Conservation (phyloP, 2,113 vertebrate species). For the Phasianus colchicus region DNA sequence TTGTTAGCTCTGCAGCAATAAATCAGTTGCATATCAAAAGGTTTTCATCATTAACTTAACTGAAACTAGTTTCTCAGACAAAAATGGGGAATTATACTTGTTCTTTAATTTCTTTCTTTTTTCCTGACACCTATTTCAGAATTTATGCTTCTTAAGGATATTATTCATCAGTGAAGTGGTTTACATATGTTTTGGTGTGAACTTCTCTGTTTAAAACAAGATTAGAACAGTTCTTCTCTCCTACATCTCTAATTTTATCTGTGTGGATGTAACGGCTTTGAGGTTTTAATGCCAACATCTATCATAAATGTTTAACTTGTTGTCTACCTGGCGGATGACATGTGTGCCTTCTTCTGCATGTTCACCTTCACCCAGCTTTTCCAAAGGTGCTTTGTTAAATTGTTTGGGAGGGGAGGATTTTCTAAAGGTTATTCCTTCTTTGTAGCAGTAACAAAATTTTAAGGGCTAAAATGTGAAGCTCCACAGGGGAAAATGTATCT, state of each 20-base stretch:
- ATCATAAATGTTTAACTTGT: not conserved
- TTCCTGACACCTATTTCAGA: not conserved
- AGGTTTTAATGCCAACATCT: not conserved
- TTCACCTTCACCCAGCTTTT: not conserved
- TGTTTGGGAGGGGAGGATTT: not conserved
- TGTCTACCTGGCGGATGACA: not conserved
- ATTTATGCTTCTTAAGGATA: not conserved
- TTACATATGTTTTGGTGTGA: not conserved
- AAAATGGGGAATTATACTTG: not conserved
- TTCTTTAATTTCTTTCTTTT: not conserved
- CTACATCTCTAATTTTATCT: not conserved
- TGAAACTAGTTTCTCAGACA: not conserved
- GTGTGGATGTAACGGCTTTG: not conserved
- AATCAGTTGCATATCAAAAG: not conserved
- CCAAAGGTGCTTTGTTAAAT: not conserved
- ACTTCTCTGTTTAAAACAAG: not conserved
- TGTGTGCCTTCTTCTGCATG: not conserved
- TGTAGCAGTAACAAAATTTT: not conserved
- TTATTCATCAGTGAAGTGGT: not conserved
- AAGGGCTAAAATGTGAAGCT: not conserved
- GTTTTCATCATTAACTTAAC: not conserved
- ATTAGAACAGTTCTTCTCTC: not conserved
- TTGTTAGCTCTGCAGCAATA: not conserved
- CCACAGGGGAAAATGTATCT: not conserved
- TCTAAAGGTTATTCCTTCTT: not conserved